Evolutionary conservation across 2,797 vertebrate species (phyloP).

Genomic region (Meriones psammophilus): DNA sequence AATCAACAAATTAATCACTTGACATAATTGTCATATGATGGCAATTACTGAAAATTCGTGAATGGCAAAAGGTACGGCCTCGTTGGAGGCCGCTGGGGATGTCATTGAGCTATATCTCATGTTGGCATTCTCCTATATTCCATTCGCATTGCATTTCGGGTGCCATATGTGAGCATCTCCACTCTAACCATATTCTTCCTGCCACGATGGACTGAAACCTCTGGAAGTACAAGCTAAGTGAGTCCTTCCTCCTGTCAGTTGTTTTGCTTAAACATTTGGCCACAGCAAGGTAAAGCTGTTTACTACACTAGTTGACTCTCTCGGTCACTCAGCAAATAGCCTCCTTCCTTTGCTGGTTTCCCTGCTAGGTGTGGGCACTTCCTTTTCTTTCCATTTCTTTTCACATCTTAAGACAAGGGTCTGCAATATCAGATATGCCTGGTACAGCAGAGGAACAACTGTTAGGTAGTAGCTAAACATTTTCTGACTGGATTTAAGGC

Average conservation of each 20-base stretch:
- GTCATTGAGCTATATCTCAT: neutral
- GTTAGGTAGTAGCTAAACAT: neutral
- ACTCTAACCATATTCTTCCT: neutral
- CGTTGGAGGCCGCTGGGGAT: neutral
- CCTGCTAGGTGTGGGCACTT: neutral
- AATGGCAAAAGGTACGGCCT: neutral
- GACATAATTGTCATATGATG: neutral
- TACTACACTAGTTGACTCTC: neutral
- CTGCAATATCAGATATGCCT: neutral
- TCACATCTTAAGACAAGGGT: constrained; percentile 4
- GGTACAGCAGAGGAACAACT: neutral
- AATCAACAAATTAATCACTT: neutral
- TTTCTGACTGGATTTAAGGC: neutral
- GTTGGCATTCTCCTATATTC: neutral
- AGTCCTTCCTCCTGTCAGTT: neutral
- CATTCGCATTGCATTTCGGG: too few relatives aligned
- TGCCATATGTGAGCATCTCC: neutral
- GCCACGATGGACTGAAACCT: neutral
- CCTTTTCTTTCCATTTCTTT: neutral
- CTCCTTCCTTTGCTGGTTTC: neutral
- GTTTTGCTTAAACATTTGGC: neutral
- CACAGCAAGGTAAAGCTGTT: neutral
- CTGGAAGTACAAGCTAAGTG: neutral
- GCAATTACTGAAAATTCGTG: neutral
- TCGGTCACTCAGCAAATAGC: neutral